Evolutionary conservation across 2,888 invertebrate genomes (phyloP).

Genomic region (Xylocampa areola): DNA sequence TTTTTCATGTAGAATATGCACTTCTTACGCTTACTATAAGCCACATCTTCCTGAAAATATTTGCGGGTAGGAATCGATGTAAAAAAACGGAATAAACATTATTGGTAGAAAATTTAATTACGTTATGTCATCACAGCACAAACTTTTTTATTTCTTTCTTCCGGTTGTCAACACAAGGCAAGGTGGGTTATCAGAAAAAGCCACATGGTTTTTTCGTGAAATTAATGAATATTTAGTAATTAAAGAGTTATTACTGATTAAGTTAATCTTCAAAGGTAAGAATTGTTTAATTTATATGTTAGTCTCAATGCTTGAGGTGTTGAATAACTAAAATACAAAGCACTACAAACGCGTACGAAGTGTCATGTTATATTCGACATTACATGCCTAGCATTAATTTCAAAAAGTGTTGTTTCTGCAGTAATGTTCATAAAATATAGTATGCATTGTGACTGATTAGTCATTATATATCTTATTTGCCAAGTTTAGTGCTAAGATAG

Average conservation of each 20-base stretch:
- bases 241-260: conserved; percentile 47
- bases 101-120: conserved; percentile 35
- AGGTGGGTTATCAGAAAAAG: conserved; percentile 78
- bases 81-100: too few relatives aligned
- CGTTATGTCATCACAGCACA: conserved; percentile 50
- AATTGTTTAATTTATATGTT: conserved; percentile 9
- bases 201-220: conserved; percentile 81
- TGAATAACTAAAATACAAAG: conserved; percentile 28
- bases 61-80: too few relatives aligned
- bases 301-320: conserved; percentile 17
- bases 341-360: conserved; percentile 50
- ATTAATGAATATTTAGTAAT: conserved; percentile 37
- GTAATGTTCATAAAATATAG: background rate
- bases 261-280: conserved; percentile 63
- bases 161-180: conserved; percentile 86
- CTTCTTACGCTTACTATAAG: too few relatives aligned
- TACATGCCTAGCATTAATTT: too few relatives aligned
- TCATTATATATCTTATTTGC: too few relatives aligned
- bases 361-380: conserved; percentile 32
- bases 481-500: too few relatives aligned
- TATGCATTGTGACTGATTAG: too few relatives aligned
- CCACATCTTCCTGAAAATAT: too few relatives aligned
- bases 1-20: too few relatives aligned
- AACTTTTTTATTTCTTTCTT: conserved; percentile 77
- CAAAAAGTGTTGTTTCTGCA: too few relatives aligned